Conservation (phyloP, 2,888 invertebrate genomes). For the Dioctria rufipes region DNA sequence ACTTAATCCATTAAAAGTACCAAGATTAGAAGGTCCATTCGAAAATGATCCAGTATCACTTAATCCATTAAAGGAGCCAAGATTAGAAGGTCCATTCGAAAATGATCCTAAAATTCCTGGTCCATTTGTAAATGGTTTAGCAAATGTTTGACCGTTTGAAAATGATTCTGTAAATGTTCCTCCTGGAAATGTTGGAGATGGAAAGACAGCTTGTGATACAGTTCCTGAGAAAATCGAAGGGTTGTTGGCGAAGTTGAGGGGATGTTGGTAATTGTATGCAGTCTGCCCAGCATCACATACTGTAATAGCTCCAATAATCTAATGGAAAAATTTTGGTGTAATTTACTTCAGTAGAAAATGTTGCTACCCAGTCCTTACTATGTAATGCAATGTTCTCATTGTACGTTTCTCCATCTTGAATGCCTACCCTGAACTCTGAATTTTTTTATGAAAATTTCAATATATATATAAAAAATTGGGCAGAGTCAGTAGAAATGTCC, state of each 20-base stretch:
- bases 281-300: constrained; percentile 2
- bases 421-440: neutral
- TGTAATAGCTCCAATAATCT: neutral
- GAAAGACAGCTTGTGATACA: neutral
- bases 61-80: neutral
- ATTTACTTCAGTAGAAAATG: neutral
- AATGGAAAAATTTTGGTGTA: neutral
- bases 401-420: neutral
- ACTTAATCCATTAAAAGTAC: neutral
- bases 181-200: neutral
- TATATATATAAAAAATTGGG: constrained; percentile 28
- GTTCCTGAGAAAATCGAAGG: constrained; percentile 3
- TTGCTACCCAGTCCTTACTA: neutral
- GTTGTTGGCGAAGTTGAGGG: neutral
- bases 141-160: no score
- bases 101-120: neutral
- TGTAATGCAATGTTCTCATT: constrained; percentile 6
- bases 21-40: neutral
- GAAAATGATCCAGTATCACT: neutral
- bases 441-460: constrained; percentile 17
- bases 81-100: neutral
- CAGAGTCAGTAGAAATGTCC: neutral
- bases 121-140: neutral
- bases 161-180: neutral
- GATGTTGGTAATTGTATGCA: constrained; percentile 3